Evolutionary conservation across 2,113 vertebrate genomes (phyloP).

Genomic region (Callospermophilus lateralis): DNA sequence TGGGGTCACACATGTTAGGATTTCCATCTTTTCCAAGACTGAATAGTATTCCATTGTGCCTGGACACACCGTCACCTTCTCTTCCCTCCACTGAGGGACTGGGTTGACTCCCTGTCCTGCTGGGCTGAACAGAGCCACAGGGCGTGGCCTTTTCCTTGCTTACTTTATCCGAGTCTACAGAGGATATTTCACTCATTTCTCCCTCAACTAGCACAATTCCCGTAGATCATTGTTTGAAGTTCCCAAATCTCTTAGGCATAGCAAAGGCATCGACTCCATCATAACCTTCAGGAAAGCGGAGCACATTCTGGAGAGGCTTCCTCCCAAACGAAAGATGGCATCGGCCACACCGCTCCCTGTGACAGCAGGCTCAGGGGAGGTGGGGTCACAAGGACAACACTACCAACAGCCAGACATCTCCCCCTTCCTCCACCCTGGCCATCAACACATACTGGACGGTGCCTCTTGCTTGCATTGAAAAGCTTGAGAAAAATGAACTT

Average conservation of each 20-base stretch:
- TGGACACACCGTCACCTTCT: not conserved
- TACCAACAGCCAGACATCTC: constrained; percentile 72
- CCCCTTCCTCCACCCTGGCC: constrained; percentile 52
- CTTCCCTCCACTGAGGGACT: not conserved
- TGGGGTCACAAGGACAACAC: constrained; percentile 71
- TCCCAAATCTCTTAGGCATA: constrained; percentile 71
- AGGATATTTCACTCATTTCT: not conserved
- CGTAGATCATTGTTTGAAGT: constrained; percentile 54
- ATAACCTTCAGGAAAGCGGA: constrained; percentile 74
- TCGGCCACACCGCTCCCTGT: constrained; percentile 58
- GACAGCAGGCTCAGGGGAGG: constrained; percentile 54
- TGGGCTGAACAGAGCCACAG: not conserved
- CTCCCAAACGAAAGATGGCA: constrained; percentile 74
- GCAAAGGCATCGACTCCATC: constrained; percentile 58
- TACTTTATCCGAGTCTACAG: not conserved
- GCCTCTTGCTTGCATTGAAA: constrained; percentile 62
- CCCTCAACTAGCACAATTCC: not conserved
- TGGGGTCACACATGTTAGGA: not conserved
- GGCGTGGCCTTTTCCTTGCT: not conserved
- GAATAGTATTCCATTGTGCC: not conserved
- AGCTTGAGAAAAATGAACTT: constrained; percentile 75
- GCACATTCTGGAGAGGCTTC: constrained; percentile 55
- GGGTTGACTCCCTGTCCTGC: not conserved
- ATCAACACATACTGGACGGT: constrained; percentile 59
- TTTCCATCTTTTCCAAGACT: not conserved